A percentile compares a stretch with the other conserved stretches of the same genome.
phyloP scores from a whole-genome alignment of 2,113 vertebrate species.

The Saccopteryx bilineata region DNA sequence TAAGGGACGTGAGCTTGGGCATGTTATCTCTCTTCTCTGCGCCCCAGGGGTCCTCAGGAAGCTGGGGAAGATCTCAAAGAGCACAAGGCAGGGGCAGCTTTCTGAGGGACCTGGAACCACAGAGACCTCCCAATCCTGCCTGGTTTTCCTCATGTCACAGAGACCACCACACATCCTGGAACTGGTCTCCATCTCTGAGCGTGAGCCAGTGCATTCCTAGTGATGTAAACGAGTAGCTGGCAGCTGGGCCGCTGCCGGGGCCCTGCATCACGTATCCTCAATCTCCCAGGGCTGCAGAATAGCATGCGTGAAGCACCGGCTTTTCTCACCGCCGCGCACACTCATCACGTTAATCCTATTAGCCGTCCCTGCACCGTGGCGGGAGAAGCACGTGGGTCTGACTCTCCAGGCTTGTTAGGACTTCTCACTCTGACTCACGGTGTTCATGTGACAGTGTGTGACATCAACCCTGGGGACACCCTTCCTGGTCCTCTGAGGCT shows the following conservation, averaged over 20 bases:
- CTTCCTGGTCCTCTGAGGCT: not conserved
- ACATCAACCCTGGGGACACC: not conserved
- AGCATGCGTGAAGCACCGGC: rapidly evolving
- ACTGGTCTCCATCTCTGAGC: not conserved
- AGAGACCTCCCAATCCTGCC: not conserved
- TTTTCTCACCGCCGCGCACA: not conserved
- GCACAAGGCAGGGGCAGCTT: not conserved
- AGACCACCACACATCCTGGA: not conserved
- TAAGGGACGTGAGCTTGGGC: not conserved
- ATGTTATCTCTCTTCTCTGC: not conserved
- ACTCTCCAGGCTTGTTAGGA: not conserved
- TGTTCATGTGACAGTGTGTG: not conserved
- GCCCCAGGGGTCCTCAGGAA: not conserved
- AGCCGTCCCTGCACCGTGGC: rapidly evolving
- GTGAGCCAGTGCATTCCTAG: not conserved
- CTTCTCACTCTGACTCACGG: not conserved
- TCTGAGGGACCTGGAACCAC: not conserved
- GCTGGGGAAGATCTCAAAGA: not conserved
- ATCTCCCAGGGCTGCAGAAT: not conserved
- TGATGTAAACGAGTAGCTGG: not conserved
- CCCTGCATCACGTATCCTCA: not conserved
- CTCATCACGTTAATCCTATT: not conserved
- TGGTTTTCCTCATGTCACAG: not conserved
- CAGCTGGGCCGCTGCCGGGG: rapidly evolving
- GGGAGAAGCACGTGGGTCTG: rapidly evolving